Conservation (phyloP, 2,888 invertebrate species). For the Esperia sulphurella region DNA sequence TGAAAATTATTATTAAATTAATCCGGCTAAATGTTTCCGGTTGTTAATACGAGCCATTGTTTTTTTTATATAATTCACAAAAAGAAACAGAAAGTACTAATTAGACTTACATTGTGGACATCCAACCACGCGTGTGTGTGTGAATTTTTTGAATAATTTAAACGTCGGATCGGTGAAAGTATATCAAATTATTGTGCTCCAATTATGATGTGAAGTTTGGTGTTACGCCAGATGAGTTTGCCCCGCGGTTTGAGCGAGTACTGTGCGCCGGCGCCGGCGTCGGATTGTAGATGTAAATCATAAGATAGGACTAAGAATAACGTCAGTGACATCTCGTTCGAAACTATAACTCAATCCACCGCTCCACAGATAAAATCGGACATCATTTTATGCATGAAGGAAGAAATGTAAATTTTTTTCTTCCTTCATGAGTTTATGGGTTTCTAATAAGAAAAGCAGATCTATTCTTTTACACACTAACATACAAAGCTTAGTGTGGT, state of each 20-base stretch:
- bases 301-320: background rate
- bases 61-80: slow-evolving; percentile 33
- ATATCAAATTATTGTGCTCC: slow-evolving; percentile 67
- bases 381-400: too few relatives aligned
- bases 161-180: slow-evolving; percentile 58
- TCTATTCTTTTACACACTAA: too few relatives aligned
- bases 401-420: too few relatives aligned
- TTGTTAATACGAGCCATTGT: slow-evolving; percentile 27
- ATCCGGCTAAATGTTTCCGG: slow-evolving; percentile 12
- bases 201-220: slow-evolving; percentile 58
- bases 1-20: background rate
- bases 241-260: slow-evolving; percentile 15
- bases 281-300: background rate
- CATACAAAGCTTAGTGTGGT: too few relatives aligned
- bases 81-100: slow-evolving; percentile 60
- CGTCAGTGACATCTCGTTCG: background rate
- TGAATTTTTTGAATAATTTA: slow-evolving; percentile 56
- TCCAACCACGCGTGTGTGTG: slow-evolving; percentile 29
- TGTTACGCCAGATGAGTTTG: slow-evolving; percentile 46
- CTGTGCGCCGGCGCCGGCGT: slow-evolving; percentile 13
- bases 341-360: too few relatives aligned
- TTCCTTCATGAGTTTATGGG: too few relatives aligned
- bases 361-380: too few relatives aligned
- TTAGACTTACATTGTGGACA: slow-evolving; percentile 27
- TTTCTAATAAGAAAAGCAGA: too few relatives aligned